Percentiles rank a stretch among this genome's conserved stretches.
Evolutionary conservation across 2,797 vertebrate genomes (phyloP).

Genomic region (Atherinosoma microstoma): DNA sequence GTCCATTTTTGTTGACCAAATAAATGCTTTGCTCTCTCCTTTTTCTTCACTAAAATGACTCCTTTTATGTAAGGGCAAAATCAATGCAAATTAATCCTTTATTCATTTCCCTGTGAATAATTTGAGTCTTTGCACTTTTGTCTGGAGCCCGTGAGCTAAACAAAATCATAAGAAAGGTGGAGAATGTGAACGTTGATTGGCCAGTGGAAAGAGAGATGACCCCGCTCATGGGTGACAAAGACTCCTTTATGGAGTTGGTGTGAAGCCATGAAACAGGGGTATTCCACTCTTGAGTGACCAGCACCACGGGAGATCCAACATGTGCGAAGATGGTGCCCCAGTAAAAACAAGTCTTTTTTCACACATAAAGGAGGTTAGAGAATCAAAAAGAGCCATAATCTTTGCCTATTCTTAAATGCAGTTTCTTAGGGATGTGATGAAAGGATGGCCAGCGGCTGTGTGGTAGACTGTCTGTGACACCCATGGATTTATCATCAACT

Average conservation of each 20-base stretch:
- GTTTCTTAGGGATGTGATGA: slow-evolving; percentile 44
- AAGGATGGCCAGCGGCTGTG: slow-evolving; percentile 41
- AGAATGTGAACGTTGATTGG: slow-evolving; percentile 84
- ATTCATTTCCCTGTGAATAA: slow-evolving; percentile 86
- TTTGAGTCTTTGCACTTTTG: slow-evolving; percentile 83
- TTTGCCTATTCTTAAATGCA: slow-evolving; percentile 56
- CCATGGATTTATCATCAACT: slow-evolving; percentile 29
- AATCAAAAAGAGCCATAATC: slow-evolving; percentile 65
- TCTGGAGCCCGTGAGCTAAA: slow-evolving; percentile 77
- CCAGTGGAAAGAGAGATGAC: slow-evolving; percentile 84
- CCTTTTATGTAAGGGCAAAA: slow-evolving; percentile 81
- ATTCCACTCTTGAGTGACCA: slow-evolving; percentile 84
- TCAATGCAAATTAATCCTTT: slow-evolving; percentile 90
- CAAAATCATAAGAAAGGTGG: slow-evolving; percentile 85
- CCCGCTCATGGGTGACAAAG: slow-evolving; percentile 83
- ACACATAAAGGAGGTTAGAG: slow-evolving; percentile 64
- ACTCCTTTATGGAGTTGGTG: slow-evolving; percentile 79
- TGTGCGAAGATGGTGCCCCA: slow-evolving; percentile 74
- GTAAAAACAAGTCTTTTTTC: slow-evolving; percentile 78
- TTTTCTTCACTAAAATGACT: slow-evolving; percentile 73
- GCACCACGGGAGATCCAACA: slow-evolving; percentile 81
- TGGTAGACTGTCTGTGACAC: slow-evolving; percentile 39
- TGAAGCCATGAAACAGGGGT: slow-evolving; percentile 80
- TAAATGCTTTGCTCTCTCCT: slow-evolving; percentile 70
- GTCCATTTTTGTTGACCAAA: slow-evolving; percentile 74